Evolutionary conservation across 2,797 vertebrate genomes (phyloP).

Genomic region (Hydrophis major): DNA sequence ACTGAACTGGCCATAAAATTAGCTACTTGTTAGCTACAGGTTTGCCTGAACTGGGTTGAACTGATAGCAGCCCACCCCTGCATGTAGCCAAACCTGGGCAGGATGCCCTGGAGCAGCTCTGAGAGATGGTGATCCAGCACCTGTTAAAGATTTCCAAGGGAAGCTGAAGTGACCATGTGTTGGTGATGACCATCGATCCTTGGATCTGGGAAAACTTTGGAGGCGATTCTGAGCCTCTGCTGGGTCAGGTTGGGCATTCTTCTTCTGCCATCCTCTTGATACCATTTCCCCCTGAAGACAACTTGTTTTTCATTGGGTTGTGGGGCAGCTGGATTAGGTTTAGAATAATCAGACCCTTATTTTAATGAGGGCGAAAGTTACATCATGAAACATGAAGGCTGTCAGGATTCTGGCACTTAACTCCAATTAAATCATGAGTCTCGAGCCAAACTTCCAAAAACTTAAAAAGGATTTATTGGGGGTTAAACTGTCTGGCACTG

Average conservation of each 20-base stretch:
- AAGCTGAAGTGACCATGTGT: neutral
- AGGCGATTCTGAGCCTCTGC: neutral
- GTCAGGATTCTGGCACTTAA: too few relatives aligned
- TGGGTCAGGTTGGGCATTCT: neutral
- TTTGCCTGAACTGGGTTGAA: too few relatives aligned
- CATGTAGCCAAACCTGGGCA: neutral
- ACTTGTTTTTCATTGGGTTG: neutral
- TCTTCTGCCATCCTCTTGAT: neutral
- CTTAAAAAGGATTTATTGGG: too few relatives aligned
- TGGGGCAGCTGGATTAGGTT: neutral
- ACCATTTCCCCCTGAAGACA: neutral
- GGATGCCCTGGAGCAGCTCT: neutral
- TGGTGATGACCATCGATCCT: neutral
- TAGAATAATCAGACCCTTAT: neutral
- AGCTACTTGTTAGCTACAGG: too few relatives aligned
- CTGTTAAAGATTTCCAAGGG: neutral
- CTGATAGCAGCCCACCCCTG: too few relatives aligned
- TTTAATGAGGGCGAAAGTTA: accelerated
- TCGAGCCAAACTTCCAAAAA: too few relatives aligned
- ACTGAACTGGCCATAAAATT: too few relatives aligned
- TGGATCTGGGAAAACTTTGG: neutral
- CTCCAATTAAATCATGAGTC: too few relatives aligned
- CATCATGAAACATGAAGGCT: neutral
- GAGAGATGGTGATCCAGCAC: neutral
- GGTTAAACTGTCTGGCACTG: too few relatives aligned